Conservation (phyloP, 2,888 invertebrate genomes). For the Proisotoma minuta region DNA sequence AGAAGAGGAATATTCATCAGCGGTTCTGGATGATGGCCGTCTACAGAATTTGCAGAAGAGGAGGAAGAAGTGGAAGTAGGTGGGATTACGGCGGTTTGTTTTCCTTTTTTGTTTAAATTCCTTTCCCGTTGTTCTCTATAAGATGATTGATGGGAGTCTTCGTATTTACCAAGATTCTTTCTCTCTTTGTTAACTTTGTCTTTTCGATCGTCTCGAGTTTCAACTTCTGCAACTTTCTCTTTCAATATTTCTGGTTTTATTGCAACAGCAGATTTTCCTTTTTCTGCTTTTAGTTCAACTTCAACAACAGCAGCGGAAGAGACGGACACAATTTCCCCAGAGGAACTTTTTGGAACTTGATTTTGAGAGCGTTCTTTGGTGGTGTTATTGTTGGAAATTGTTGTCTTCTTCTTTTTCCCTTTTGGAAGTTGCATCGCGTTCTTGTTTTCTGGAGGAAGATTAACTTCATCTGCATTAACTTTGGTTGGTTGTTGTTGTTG, state of each 20-base stretch:
- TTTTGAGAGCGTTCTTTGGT: too few relatives aligned
- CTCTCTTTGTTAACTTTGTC: constrained; percentile 23
- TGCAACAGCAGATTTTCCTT: too few relatives aligned
- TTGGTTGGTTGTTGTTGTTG: constrained; percentile 27
- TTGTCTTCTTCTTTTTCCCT: too few relatives aligned
- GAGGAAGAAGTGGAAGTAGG: not conserved
- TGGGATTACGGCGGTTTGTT: not conserved
- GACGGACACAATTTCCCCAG: too few relatives aligned
- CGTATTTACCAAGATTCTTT: constrained; percentile 3
- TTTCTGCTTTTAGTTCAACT: not conserved
- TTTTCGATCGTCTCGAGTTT: constrained; percentile 14
- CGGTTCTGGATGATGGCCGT: constrained; percentile 36
- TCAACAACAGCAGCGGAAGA: not conserved
- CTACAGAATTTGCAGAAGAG: not conserved
- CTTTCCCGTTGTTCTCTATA: too few relatives aligned
- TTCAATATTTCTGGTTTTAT: constrained; percentile 30
- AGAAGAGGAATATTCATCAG: constrained; percentile 45
- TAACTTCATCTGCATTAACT: constrained; percentile 14
- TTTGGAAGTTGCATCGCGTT: not conserved
- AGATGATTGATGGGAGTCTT: constrained; percentile 12
- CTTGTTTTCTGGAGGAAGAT: not conserved
- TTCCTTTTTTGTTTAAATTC: not conserved
- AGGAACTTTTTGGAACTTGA: too few relatives aligned
- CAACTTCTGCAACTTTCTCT: constrained; percentile 24
- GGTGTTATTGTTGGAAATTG: too few relatives aligned